Percentiles rank a stretch among this genome's conserved stretches.
phyloP scores from a whole-genome alignment of 2,113 vertebrate species.

The Propithecus coquereli region DNA sequence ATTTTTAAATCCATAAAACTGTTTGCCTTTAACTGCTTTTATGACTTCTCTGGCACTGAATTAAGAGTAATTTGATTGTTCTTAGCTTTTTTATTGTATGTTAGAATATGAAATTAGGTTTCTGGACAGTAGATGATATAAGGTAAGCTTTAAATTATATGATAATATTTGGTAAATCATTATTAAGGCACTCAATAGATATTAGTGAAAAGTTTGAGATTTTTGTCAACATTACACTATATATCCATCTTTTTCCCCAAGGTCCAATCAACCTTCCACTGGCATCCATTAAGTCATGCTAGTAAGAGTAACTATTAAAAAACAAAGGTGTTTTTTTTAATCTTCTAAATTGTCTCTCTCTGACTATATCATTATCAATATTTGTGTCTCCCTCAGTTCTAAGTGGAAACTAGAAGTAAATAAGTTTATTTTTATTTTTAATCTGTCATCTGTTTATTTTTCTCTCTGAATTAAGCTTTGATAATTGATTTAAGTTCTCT shows the following conservation, averaged over 20 bases:
- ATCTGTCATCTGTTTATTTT: neutral
- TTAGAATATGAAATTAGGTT: neutral
- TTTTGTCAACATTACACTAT: neutral
- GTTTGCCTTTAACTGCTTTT: neutral
- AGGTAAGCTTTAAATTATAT: neutral
- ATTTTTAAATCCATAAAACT: neutral
- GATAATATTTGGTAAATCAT: neutral
- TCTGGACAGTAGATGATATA: neutral
- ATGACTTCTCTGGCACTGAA: neutral
- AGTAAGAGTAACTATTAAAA: neutral
- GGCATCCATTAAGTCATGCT: neutral
- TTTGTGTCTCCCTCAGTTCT: neutral
- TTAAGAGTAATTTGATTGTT: neutral
- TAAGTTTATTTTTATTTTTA: neutral
- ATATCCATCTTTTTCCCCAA: neutral
- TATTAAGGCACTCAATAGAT: neutral
- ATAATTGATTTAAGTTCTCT: neutral
- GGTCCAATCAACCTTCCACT: neutral
- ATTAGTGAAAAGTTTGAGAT: neutral
- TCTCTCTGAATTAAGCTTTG: neutral
- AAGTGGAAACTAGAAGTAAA: neutral
- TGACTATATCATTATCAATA: neutral
- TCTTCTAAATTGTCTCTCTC: neutral
- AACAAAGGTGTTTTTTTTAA: neutral
- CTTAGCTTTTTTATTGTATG: neutral